Conservation (phyloP, 2,113 vertebrate genomes). For the Danio rerio region DNA sequence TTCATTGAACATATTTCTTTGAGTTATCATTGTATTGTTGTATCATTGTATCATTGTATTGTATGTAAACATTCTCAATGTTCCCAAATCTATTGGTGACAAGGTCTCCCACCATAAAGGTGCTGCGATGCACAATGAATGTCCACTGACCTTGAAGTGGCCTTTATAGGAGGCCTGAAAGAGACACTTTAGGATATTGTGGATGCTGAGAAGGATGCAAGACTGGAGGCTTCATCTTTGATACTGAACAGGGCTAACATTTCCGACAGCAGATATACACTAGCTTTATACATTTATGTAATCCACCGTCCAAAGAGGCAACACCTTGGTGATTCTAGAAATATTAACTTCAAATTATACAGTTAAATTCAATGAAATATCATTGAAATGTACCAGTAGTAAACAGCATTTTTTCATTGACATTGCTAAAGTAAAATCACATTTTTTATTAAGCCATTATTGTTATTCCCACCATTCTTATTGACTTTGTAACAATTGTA, state of each 20-base stretch:
- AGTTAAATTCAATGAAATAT: conserved; percentile 29
- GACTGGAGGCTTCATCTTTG: conserved; percentile 33
- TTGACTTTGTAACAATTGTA: not conserved
- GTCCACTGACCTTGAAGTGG: conserved; percentile 49
- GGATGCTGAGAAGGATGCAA: conserved; percentile 38
- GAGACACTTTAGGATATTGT: conserved; percentile 17
- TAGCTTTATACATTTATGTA: conserved; percentile 53
- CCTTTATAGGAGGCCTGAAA: conserved; percentile 18
- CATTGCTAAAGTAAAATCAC: not conserved
- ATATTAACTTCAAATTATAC: conserved; percentile 17
- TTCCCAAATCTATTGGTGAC: not conserved
- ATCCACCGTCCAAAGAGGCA: conserved; percentile 51
- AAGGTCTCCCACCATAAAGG: conserved; percentile 6
- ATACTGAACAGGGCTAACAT: conserved; percentile 56
- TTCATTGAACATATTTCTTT: too few species aligned
- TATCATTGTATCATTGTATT: too few species aligned
- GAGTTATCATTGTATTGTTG: too few species aligned
- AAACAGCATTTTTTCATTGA: too few species aligned
- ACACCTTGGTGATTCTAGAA: conserved; percentile 33
- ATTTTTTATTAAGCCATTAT: not conserved
- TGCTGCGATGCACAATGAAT: conserved; percentile 12
- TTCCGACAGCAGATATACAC: conserved; percentile 27
- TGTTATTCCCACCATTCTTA: not conserved
- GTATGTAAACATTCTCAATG: not conserved
- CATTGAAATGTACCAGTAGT: not conserved